phyloP scores from a whole-genome alignment of 2,888 invertebrate species.

The Theodoxus fluviatilis region DNA sequence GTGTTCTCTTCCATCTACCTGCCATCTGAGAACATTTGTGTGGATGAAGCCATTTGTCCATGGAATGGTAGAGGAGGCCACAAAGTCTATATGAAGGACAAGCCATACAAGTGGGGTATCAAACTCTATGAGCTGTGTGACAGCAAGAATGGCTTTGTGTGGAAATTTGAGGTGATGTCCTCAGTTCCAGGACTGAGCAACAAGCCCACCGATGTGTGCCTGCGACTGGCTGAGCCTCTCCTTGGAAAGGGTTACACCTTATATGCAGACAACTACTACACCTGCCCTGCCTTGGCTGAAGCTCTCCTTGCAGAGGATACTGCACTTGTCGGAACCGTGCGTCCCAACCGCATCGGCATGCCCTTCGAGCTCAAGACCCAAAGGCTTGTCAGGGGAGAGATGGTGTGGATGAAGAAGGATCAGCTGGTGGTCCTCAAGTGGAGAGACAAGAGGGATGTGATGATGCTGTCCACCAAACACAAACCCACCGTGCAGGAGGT shows the following conservation, averaged over 20 bases:
- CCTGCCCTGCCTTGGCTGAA: constrained; percentile 17
- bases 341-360: constrained; percentile 16
- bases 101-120: constrained; percentile 10
- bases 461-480: constrained; percentile 18
- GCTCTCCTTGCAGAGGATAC: constrained; percentile 15
- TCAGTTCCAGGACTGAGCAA: constrained; percentile 4
- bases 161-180: neutral
- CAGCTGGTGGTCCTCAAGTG: constrained; percentile 1
- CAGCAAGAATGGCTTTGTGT: constrained; percentile 6
- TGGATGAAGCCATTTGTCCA: constrained; percentile 22
- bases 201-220: constrained; percentile 14
- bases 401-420: neutral
- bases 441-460: constrained; percentile 28
- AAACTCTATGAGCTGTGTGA: constrained; percentile 23
- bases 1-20: neutral
- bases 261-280: constrained; percentile 29
- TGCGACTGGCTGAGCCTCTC: constrained; percentile 13
- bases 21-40: neutral
- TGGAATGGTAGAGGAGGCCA: neutral
- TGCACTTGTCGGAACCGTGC: constrained; percentile 24
- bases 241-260: constrained; percentile 13
- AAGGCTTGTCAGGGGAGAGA: neutral
- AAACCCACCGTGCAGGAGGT: neutral
- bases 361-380: constrained; percentile 20
- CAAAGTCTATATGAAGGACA: constrained; percentile 22